Conservation (phyloP, 2,888 invertebrate genomes). For the Lagria hirta region DNA sequence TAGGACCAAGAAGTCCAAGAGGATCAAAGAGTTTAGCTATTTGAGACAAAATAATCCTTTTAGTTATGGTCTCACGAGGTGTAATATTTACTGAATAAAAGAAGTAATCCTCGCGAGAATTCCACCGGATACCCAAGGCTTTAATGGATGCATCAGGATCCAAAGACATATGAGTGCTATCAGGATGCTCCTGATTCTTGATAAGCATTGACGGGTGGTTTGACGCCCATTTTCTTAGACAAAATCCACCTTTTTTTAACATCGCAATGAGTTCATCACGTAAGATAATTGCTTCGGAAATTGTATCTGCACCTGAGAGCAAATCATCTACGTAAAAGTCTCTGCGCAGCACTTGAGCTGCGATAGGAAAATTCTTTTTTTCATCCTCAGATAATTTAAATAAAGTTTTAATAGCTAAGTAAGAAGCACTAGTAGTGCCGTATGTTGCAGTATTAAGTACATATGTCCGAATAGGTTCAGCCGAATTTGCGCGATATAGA, state of each 20-base stretch:
- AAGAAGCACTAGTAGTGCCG: constrained; percentile 13
- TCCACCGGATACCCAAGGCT: too few relatives aligned
- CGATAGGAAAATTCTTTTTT: constrained; percentile 3
- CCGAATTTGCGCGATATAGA: constrained; percentile 8
- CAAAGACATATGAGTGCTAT: too few relatives aligned
- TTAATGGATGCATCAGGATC: too few relatives aligned
- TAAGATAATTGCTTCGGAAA: constrained; percentile 5
- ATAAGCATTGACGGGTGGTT: too few relatives aligned
- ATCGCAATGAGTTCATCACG: constrained; percentile 7
- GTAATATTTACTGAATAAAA: too few relatives aligned
- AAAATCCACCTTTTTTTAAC: constrained; percentile 11
- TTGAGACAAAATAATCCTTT: too few relatives aligned
- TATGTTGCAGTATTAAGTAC: constrained; percentile 20
- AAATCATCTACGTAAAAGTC: constrained; percentile 24
- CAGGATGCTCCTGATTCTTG: too few relatives aligned
- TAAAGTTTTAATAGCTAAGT: constrained; percentile 17
- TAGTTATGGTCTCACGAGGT: too few relatives aligned
- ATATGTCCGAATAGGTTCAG: constrained; percentile 5
- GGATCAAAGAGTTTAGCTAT: too few relatives aligned
- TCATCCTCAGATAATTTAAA: constrained; percentile 10
- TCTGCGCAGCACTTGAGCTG: constrained; percentile 3
- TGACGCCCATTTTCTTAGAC: constrained; percentile 14
- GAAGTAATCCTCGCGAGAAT: too few relatives aligned
- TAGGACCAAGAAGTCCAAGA: too few relatives aligned
- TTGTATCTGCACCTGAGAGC: constrained; percentile 12